Conservation (phyloP, 2,797 vertebrate genomes). For the Siniperca scherzeri region DNA sequence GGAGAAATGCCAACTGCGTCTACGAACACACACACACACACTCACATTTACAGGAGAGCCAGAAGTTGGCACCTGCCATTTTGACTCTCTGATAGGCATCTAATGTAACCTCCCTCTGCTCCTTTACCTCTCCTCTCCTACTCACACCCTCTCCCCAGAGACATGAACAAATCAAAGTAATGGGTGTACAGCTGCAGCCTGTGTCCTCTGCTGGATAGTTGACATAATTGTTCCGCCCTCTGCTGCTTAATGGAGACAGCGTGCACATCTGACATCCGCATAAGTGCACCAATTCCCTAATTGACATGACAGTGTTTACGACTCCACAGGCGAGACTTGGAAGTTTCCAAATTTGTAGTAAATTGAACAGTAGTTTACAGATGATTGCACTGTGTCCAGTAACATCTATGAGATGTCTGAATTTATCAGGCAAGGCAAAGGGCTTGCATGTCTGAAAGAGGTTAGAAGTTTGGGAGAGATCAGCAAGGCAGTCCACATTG, state of each 20-base stretch:
- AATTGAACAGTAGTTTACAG: slow-evolving; percentile 70
- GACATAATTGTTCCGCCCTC: slow-evolving; percentile 72
- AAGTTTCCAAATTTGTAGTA: slow-evolving; percentile 63
- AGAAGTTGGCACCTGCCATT: slow-evolving; percentile 71
- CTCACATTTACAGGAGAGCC: slow-evolving; percentile 51
- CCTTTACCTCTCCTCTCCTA: slow-evolving; percentile 43
- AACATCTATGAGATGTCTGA: slow-evolving; percentile 38
- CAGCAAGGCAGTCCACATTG: slow-evolving; percentile 2
- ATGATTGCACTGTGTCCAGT: slow-evolving; percentile 54
- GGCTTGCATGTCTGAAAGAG: slow-evolving; percentile 13
- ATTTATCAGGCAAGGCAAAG: slow-evolving; percentile 44
- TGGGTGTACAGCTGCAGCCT: slow-evolving; percentile 74
- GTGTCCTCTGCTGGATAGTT: slow-evolving; percentile 76
- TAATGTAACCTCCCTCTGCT: slow-evolving; percentile 67
- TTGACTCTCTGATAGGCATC: slow-evolving; percentile 69
- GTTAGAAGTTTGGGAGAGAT: slow-evolving; percentile 13
- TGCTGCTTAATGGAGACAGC: slow-evolving; percentile 74
- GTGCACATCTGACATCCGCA: slow-evolving; percentile 70
- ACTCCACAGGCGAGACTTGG: slow-evolving; percentile 49
- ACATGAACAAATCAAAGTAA: slow-evolving; percentile 79
- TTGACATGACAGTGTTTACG: slow-evolving; percentile 70
- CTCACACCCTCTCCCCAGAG: slow-evolving; percentile 52
- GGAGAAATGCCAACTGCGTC: slow-evolving; percentile 72
- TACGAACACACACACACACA: slow-evolving; percentile 45
- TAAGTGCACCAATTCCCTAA: slow-evolving; percentile 69